These are phyloP conservation scores for Arrhopalites spinosus DNA, from an alignment of 2,888 invertebrate genomes.

Conservation along the genomic window DNA sequence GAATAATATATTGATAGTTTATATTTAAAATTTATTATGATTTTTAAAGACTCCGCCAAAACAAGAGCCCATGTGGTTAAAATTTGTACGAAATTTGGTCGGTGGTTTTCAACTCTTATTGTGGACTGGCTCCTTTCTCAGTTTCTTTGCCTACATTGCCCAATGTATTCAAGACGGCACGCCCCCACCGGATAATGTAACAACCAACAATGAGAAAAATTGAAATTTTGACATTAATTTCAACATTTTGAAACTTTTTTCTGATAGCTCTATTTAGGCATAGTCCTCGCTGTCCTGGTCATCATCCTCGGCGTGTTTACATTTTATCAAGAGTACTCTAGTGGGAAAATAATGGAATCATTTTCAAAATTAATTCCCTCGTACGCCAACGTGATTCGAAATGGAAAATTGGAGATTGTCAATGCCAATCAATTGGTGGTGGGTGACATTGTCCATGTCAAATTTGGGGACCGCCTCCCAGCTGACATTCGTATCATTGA, in stretches of 20 bases:
- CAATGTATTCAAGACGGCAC: conserved; percentile 29
- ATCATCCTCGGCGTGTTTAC: conserved; percentile 65
- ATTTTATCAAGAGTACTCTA: conserved; percentile 63
- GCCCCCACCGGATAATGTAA: conserved; percentile 53
- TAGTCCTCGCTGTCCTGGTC: conserved; percentile 64
- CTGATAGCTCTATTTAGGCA: conserved; percentile 64
- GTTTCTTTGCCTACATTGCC: conserved; percentile 49
- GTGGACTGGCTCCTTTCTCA: conserved; percentile 50
- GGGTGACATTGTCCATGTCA: conserved; percentile 60
- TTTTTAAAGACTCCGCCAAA: too few relatives aligned
- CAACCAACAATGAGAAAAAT: background rate
- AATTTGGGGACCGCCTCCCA: conserved; percentile 98
- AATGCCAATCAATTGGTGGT: conserved; percentile 38
- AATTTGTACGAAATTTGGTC: conserved; percentile 49
- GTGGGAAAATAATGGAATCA: conserved; percentile 65
- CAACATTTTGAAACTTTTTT: too few relatives aligned
- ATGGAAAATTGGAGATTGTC: conserved; percentile 30
- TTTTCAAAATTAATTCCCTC: conserved; percentile 63
- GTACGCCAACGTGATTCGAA: conserved; percentile 54
- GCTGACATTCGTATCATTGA: conserved; percentile 96
- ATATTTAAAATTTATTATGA: too few relatives aligned
- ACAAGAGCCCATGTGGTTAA: conserved; percentile 47
- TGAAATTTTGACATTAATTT: too few relatives aligned
- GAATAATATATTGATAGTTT: too few relatives aligned
- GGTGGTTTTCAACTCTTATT: conserved; percentile 54